Conservation (phyloP, 1,140 invertebrate species). For the Apis cerana region DNA sequence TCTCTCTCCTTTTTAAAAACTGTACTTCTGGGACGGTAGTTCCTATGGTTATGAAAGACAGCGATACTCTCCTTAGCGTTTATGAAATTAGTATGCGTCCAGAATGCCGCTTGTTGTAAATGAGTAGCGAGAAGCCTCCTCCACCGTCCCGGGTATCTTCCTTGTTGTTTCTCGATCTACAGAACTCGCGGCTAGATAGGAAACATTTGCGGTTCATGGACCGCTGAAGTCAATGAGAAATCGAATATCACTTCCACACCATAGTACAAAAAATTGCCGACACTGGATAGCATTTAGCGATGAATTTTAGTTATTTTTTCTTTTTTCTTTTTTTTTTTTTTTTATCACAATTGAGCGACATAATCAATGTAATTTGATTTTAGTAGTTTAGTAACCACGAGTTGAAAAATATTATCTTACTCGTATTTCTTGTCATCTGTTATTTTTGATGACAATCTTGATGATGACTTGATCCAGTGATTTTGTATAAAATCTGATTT, state of each 20-base stretch:
- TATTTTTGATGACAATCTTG: not conserved
- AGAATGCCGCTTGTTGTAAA: conserved; percentile 47
- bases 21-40: conserved; percentile 54
- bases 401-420: not conserved
- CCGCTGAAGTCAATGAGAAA: conserved; percentile 44
- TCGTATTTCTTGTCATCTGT: conserved; percentile 1
- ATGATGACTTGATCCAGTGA: conserved; percentile 3
- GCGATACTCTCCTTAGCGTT: conserved; percentile 44
- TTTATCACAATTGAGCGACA: not conserved
- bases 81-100: conserved; percentile 49
- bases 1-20: conserved; percentile 9
- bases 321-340: conserved; percentile 2
- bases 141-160: conserved; percentile 47
- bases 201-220: conserved; percentile 34
- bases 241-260: conserved; percentile 52
- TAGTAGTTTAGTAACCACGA: not conserved
- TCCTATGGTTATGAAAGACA: conserved; percentile 61
- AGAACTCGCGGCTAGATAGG: conserved; percentile 34
- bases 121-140: conserved; percentile 44
- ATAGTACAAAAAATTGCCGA: conserved; percentile 62
- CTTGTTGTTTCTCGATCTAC: conserved; percentile 53
- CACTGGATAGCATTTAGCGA: conserved; percentile 49
- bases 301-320: conserved; percentile 11
- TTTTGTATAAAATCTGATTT: conserved; percentile 1
- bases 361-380: not conserved